Conservation (phyloP, 2,888 invertebrate species). For the Andrena haemorrhoa region DNA sequence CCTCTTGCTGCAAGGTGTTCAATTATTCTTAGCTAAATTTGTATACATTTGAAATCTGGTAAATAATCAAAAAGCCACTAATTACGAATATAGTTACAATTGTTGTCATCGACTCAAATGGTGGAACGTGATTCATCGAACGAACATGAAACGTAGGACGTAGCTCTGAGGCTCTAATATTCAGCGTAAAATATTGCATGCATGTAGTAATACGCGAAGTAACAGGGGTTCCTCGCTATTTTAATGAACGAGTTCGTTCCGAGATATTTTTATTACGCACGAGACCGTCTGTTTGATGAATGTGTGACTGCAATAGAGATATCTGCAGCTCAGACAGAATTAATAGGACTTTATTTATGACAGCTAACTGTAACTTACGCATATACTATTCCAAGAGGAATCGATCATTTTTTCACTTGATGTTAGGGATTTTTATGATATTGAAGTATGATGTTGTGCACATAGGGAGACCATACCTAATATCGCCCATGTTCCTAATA, state of each 20-base stretch:
- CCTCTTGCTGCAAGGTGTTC: too few species aligned
- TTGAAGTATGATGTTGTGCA: background rate
- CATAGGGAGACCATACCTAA: too few species aligned
- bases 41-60: too few species aligned
- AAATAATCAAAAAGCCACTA: too few species aligned
- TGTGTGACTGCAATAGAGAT: background rate
- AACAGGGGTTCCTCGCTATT: slow-evolving; percentile 33
- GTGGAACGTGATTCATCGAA: background rate
- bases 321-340: slow-evolving; percentile 7
- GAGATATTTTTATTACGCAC: slow-evolving; percentile 42
- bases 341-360: slow-evolving; percentile 28
- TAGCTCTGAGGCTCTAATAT: slow-evolving; percentile 30
- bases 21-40: too few species aligned
- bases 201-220: slow-evolving; percentile 46
- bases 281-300: slow-evolving; percentile 35
- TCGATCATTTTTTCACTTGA: too few species aligned
- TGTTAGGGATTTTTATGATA: background rate
- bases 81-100: background rate
- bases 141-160: slow-evolving; percentile 22
- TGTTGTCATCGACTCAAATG: background rate
- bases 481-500: too few species aligned
- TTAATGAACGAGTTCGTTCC: slow-evolving; percentile 7
- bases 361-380: background rate
- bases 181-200: slow-evolving; percentile 59
- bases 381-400: background rate